Evolutionary conservation across 2,888 invertebrate genomes (phyloP).

Genomic region (Colletes collaris): DNA sequence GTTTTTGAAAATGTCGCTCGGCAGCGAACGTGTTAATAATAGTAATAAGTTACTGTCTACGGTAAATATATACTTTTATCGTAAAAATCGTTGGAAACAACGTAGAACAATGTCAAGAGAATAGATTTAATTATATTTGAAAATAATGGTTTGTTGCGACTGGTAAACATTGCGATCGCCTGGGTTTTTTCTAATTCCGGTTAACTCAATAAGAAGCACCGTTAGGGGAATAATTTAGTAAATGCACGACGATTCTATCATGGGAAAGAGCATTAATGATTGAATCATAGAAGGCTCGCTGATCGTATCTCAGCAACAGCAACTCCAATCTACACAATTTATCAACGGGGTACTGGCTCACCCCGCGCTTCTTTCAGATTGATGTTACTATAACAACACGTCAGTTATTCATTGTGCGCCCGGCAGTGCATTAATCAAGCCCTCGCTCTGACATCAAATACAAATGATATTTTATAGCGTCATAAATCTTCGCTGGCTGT

Average conservation of each 20-base stretch:
- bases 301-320: slow-evolving; percentile 77
- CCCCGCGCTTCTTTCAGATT: slow-evolving; percentile 77
- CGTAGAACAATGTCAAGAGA: too few species aligned
- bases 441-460: slow-evolving; percentile 81
- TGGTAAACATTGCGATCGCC: too few species aligned
- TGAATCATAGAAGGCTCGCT: slow-evolving; percentile 75
- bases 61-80: too few species aligned
- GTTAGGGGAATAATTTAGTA: slow-evolving; percentile 40
- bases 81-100: too few species aligned
- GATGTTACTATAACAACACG: slow-evolving; percentile 79
- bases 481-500: slow-evolving; percentile 81
- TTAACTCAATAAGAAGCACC: slow-evolving; percentile 8
- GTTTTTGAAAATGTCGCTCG: too few species aligned
- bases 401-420: slow-evolving; percentile 79
- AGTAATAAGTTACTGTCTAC: too few species aligned
- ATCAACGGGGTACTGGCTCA: slow-evolving; percentile 74
- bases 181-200: slow-evolving; percentile 4
- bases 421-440: slow-evolving; percentile 81
- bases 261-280: slow-evolving; percentile 72
- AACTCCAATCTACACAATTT: slow-evolving; percentile 79
- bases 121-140: too few species aligned
- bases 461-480: slow-evolving; percentile 83
- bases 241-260: slow-evolving; percentile 42
- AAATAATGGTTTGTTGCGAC: neutral
- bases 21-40: too few species aligned